phyloP scores from a whole-genome alignment of 2,797 vertebrate genomes.

The Sparidentex hasta region DNA sequence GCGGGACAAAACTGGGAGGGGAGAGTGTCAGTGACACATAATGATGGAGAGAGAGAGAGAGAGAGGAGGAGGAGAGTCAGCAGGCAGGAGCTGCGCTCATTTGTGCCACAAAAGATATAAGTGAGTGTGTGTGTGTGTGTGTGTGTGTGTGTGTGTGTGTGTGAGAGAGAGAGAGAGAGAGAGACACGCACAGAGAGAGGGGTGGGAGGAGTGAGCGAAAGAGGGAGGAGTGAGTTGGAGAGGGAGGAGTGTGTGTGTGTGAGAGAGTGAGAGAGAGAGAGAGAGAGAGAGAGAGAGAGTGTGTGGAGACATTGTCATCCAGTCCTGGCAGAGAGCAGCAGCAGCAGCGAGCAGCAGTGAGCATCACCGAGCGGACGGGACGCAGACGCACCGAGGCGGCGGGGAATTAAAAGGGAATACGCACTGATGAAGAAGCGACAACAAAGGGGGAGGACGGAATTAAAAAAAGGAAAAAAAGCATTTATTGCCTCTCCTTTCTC shows the following conservation, averaged over 20 bases:
- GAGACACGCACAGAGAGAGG: conserved; percentile 27
- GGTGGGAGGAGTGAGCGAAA: conserved; percentile 4
- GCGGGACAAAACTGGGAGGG: conserved; percentile 40
- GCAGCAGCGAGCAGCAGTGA: conserved; percentile 46
- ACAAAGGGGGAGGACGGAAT: conserved; percentile 71
- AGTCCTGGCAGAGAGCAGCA: conserved; percentile 80
- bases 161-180: conserved; percentile 37
- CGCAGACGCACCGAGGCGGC: conserved; percentile 53
- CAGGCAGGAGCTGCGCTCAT: conserved; percentile 67
- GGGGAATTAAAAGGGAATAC: conserved; percentile 70
- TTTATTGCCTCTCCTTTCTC: conserved; percentile 66
- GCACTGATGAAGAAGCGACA: conserved; percentile 60
- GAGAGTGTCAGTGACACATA: conserved; percentile 68
- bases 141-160: conserved; percentile 63
- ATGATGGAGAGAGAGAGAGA: conserved; percentile 52
- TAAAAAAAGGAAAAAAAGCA: conserved; percentile 52
- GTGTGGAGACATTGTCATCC: conserved; percentile 75
- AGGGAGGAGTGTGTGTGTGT: conserved; percentile 62
- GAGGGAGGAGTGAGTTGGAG: conserved; percentile 58
- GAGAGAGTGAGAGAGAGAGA: conserved; percentile 51
- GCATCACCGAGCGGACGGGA: conserved; percentile 70
- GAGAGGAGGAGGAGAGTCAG: conserved; percentile 61
- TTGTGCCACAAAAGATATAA: conserved; percentile 77
- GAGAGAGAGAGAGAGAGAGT: conserved; percentile 50
- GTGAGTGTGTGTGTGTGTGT: conserved; percentile 59